Evolutionary conservation across 2,797 vertebrate genomes (phyloP).

Genomic region (Enteromius treurensis): DNA sequence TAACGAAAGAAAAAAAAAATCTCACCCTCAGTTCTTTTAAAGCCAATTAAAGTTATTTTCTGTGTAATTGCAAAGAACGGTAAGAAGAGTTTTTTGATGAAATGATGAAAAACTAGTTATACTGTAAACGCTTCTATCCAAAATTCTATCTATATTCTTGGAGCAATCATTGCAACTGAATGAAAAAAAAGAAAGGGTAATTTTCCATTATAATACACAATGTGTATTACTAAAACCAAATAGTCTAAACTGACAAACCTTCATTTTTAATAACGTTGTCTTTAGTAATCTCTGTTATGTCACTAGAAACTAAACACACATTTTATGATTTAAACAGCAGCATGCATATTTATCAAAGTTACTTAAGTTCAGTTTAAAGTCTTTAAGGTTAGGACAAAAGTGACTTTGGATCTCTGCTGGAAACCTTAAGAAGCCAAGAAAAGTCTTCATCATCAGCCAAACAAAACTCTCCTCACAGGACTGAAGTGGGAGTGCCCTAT

Average conservation of each 20-base stretch:
- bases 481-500: slow-evolving; percentile 50
- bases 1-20: slow-evolving; percentile 27
- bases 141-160: neutral
- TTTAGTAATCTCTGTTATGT: neutral
- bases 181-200: neutral
- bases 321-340: slow-evolving; percentile 19
- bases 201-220: neutral
- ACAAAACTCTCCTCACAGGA: slow-evolving; percentile 56
- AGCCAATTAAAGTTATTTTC: neutral
- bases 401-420: slow-evolving; percentile 46
- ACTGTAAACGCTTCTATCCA: neutral
- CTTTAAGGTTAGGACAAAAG: slow-evolving; percentile 46
- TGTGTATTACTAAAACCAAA: neutral
- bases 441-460: slow-evolving; percentile 59
- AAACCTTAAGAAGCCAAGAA: slow-evolving; percentile 40
- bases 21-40: neutral
- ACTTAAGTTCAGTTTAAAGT: slow-evolving; percentile 30
- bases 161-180: neutral
- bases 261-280: neutral
- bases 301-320: neutral
- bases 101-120: too few species aligned
- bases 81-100: neutral
- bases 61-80: neutral
- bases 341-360: slow-evolving; percentile 33
- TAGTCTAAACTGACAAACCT: neutral